Evolutionary conservation across 1,140 invertebrate species (phyloP), one percentile per base, ranked within the genome.

Genomic region (Drosophila fuyamai): DNA sequence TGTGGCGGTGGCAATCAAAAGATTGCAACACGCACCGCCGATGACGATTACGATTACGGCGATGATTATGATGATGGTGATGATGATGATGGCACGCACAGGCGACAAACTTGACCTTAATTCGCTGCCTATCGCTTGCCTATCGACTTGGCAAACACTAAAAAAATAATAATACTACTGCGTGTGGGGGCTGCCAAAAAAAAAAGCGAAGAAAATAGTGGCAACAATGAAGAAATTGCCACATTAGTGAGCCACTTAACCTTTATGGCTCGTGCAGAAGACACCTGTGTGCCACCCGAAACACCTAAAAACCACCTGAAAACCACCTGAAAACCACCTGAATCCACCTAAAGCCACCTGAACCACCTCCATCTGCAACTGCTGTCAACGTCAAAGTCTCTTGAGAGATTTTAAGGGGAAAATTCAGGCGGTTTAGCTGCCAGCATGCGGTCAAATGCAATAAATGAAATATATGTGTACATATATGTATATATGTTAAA

Each of bases 41-140:
- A 63, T 66, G 43, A 16, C 43, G 60, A 48, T 48, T 48, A 65
- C 43, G 32, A 35, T 23, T n/a, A 38, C 44, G 10, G 23, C 41
- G 43, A 38, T n/a, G 38, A 71, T 36, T 36, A 58, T 29, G 27
- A 67, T 12, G n/a, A 57, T 35, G 35, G 56, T 75, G 53, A 65
- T 56, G 23, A 53, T 57, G 70, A 46, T 46, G 71, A 75, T 66
- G 72, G 73, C 73, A 76, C 73, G 70, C 72, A 75, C 72, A 57
- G 61, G 73, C 54, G 61, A 76, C 73, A 76, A 76, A 76, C 73
- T 76, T 76, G 72, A 76, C 73, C 73, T 76, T 76, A 76, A 76
- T 76, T 76, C 73, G 73, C 65, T 46, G 65, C 61, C 63, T 67
- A 76, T 76, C 54, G 73, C 43, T 48, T 35, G 53, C 40, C 50